These are phyloP conservation scores for Drosophila macrospina DNA, from an alignment of 2,888 invertebrate species.

Conservation along the genomic window DNA sequence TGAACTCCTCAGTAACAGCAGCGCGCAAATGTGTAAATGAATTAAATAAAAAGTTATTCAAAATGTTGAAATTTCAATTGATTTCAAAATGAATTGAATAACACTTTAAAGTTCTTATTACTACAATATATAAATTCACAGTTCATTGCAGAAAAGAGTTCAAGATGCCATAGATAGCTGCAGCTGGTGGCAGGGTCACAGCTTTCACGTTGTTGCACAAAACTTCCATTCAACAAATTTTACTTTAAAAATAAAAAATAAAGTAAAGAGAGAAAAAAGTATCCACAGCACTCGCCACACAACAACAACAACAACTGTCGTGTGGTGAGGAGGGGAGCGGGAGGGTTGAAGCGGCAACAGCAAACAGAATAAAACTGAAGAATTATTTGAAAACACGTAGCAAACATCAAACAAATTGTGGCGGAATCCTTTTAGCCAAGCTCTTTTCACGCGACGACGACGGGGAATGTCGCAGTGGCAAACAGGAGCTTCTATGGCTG, in stretches of 20 bases:
- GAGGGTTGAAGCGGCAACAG: constrained; percentile 9
- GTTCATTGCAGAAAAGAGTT: background rate
- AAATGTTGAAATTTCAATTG: background rate
- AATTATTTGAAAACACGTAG: constrained; percentile 77
- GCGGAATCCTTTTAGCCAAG: constrained; percentile 76
- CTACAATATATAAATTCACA: background rate
- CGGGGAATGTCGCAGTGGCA: constrained; percentile 25
- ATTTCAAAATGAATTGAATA: background rate
- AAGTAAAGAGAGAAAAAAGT: too few species aligned
- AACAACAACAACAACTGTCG: constrained; percentile 31
- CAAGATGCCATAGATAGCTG: constrained; percentile 3
- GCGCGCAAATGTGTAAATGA: background rate
- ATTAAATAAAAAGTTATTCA: background rate
- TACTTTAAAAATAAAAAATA: too few species aligned
- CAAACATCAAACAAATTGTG: constrained; percentile 79
- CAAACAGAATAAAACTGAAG: constrained; percentile 59
- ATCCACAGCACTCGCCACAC: constrained; percentile 53
- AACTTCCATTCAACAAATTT: constrained; percentile 48
- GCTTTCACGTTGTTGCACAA: constrained; percentile 16
- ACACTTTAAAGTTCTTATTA: background rate
- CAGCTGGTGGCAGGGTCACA: constrained; percentile 7
- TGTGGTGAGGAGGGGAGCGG: constrained; percentile 18
- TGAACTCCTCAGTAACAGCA: background rate
- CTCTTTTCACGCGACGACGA: constrained; percentile 60
- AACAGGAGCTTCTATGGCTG: constrained; percentile 60